phyloP scores from a whole-genome alignment of 2,888 invertebrate species.

The Drosophila melanocephala region DNA sequence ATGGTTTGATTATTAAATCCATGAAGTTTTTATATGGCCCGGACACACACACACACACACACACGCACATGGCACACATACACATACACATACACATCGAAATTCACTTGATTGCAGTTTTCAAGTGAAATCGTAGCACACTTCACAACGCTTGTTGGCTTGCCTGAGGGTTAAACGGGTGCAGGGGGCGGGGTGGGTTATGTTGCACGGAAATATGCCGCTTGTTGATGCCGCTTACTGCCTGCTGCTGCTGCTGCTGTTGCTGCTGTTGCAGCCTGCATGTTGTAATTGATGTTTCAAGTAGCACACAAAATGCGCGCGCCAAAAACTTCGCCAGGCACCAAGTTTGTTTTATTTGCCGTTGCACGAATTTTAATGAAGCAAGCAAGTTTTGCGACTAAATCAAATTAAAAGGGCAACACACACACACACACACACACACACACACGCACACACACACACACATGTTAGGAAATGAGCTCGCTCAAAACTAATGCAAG shows the following conservation, averaged over 20 bases:
- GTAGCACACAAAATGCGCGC: constrained; percentile 72
- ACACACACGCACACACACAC: constrained; percentile 10
- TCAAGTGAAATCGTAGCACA: constrained; percentile 83
- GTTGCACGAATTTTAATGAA: constrained; percentile 80
- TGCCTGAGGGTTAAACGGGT: constrained; percentile 69
- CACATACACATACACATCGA: constrained; percentile 75
- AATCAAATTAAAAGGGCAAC: constrained; percentile 76
- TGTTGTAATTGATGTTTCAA: constrained; percentile 81
- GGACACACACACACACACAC: constrained; percentile 51
- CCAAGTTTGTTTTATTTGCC: constrained; percentile 73
- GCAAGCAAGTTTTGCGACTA: constrained; percentile 78
- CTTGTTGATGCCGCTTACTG: constrained; percentile 55
- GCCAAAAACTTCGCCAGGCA: constrained; percentile 61
- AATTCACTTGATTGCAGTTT: constrained; percentile 84
- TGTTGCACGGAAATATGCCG: constrained; percentile 58
- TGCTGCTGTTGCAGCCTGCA: constrained; percentile 56
- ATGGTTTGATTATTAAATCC: constrained; percentile 82
- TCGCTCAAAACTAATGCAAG: constrained; percentile 76
- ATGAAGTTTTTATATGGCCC: constrained; percentile 76
- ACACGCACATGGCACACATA: constrained; percentile 25
- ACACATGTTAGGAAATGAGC: constrained; percentile 63
- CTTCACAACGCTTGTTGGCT: constrained; percentile 73
- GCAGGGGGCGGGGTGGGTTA: not conserved
- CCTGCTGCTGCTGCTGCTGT: constrained; percentile 5
- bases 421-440: constrained; percentile 33